These are phyloP conservation scores for Crax fasciolata DNA, from an alignment of 2,797 vertebrate genomes.

Conservation along the genomic window DNA sequence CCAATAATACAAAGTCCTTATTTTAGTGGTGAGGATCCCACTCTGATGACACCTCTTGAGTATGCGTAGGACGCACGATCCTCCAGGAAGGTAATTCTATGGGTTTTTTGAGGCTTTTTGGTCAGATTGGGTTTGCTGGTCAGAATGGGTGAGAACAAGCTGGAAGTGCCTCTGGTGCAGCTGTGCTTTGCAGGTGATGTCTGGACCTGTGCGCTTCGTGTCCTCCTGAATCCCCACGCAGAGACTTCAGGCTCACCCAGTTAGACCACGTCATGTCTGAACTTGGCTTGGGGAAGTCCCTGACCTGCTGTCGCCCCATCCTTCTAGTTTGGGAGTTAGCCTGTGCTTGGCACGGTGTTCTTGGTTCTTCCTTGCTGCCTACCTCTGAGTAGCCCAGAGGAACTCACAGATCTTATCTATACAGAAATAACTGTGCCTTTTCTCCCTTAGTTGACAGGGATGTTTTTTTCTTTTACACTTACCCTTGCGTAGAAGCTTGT, in stretches of 20 bases:
- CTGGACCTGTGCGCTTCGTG: not conserved
- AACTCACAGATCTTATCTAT: not conserved
- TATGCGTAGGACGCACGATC: not conserved
- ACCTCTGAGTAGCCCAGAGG: not conserved
- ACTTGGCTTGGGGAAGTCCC: not conserved
- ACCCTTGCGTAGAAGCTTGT: fast-evolving
- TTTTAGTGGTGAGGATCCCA: not conserved
- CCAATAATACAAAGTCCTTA: not conserved
- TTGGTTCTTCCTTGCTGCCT: not conserved
- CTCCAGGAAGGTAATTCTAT: not conserved
- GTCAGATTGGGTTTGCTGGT: not conserved
- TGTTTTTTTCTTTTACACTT: not conserved
- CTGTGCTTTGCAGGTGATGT: not conserved
- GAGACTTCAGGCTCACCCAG: not conserved
- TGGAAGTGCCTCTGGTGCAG: fast-evolving
- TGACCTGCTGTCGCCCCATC: not conserved
- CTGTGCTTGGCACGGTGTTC: not conserved
- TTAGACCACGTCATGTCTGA: not conserved
- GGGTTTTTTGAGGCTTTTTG: not conserved
- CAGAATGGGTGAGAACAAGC: not conserved
- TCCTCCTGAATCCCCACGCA: not conserved
- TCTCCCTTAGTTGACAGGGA: not conserved
- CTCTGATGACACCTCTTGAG: not conserved
- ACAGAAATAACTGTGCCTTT: not conserved
- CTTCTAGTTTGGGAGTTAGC: not conserved